Evolutionary conservation across 2,797 vertebrate species (phyloP).

Genomic region (Heliangelus exortis): DNA sequence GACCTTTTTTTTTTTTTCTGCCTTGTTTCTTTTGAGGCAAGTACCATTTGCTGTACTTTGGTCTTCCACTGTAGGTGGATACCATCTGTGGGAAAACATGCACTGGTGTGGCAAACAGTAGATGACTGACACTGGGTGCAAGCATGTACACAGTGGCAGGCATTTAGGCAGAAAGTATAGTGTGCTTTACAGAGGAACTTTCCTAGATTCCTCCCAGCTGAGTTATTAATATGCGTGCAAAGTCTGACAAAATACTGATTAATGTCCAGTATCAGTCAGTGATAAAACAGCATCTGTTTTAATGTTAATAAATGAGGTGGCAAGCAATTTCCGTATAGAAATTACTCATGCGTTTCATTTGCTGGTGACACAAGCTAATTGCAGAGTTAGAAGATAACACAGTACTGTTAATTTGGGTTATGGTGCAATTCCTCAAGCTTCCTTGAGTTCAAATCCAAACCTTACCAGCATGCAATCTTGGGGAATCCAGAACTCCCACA

Average conservation of each 20-base stretch:
- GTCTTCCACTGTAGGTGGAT: slow-evolving; percentile 36
- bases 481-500: background rate
- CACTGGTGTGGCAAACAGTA: slow-evolving; percentile 32
- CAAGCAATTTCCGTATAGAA: slow-evolving; percentile 69
- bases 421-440: background rate
- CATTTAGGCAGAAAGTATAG: background rate
- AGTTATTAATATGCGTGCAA: slow-evolving; percentile 64
- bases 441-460: slow-evolving; percentile 16
- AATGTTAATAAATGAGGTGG: slow-evolving; percentile 74
- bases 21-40: background rate
- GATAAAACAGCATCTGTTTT: slow-evolving; percentile 76
- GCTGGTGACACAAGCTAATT: slow-evolving; percentile 72
- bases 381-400: slow-evolving; percentile 60
- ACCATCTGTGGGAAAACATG: slow-evolving; percentile 48
- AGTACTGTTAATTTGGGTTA: slow-evolving; percentile 56
- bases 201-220: slow-evolving; percentile 36
- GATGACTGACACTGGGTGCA: background rate
- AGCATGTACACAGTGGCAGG: background rate
- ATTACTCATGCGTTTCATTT: slow-evolving; percentile 76
- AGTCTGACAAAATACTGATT: slow-evolving; percentile 73
- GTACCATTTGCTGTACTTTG: background rate
- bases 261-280: slow-evolving; percentile 75
- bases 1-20: background rate
- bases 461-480: background rate
- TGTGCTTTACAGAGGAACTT: slow-evolving; percentile 26